Percentiles rank a stretch among this genome's conserved stretches.
Evolutionary conservation across 1,140 invertebrate species (phyloP).

Genomic region (Camponotus pennsylvanicus): DNA sequence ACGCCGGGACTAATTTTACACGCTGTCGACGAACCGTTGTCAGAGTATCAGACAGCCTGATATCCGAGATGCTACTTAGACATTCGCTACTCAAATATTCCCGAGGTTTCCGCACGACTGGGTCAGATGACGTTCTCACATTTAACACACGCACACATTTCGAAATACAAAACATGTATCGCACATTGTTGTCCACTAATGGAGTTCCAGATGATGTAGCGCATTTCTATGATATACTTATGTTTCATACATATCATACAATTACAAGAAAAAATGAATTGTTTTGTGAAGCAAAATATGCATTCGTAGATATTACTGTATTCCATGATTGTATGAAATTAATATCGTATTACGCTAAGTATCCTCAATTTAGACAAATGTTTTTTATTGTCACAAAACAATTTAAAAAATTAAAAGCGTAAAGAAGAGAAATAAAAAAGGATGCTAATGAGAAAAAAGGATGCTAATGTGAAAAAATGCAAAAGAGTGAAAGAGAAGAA

Average conservation of each 20-base stretch:
- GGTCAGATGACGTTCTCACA: constrained; percentile 4
- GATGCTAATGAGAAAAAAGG: too few species aligned
- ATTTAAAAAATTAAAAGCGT: neutral
- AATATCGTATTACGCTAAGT: neutral
- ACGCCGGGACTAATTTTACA: constrained; percentile 59
- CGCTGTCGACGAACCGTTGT: constrained; percentile 45
- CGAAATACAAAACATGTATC: constrained; percentile 29
- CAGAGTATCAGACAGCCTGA: constrained; percentile 51
- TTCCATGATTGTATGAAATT: neutral
- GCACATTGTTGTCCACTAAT: constrained; percentile 13
- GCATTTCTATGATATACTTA: neutral
- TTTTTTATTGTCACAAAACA: neutral
- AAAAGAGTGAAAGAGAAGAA: neutral
- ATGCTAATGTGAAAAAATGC: neutral
- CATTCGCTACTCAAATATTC: constrained; percentile 75
- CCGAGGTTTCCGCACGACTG: constrained; percentile 43
- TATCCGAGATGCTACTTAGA: constrained; percentile 71
- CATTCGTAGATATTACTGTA: neutral
- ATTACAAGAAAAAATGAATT: neutral
- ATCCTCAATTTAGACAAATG: neutral
- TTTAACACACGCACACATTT: constrained; percentile 1
- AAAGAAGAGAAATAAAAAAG: neutral
- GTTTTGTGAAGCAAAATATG: neutral
- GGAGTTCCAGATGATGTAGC: neutral
- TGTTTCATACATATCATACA: neutral